Evolutionary conservation across 2,888 invertebrate genomes (phyloP).

Genomic region (Megamerina dolium): DNA sequence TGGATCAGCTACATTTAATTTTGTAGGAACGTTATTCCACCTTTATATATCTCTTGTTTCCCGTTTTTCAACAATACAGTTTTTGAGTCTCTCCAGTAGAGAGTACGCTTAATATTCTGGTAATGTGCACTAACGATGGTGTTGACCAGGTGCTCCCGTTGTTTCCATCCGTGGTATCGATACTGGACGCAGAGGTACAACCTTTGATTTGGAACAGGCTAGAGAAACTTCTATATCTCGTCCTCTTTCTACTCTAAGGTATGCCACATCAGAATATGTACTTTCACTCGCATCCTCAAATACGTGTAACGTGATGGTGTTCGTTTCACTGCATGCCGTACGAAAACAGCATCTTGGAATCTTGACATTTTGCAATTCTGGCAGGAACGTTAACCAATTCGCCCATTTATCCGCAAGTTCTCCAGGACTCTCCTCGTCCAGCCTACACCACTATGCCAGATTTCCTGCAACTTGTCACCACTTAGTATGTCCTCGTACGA

Average conservation of each 20-base stretch:
- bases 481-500: too few species aligned
- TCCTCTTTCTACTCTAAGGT: conserved; percentile 14
- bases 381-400: conserved; percentile 8
- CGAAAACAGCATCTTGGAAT: conserved; percentile 18
- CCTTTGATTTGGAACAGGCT: conserved; percentile 22
- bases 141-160: conserved; percentile 18
- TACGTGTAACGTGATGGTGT: conserved; percentile 8
- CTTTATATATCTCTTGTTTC: too few species aligned
- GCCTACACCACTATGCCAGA: conserved; percentile 16
- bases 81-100: conserved; percentile 29
- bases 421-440: conserved; percentile 18
- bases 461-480: conserved; percentile 18
- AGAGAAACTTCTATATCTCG: conserved; percentile 11
- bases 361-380: conserved; percentile 7
- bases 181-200: conserved; percentile 23
- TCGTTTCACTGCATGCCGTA: not conserved
- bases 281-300: conserved; percentile 16
- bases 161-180: conserved; percentile 26
- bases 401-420: conserved; percentile 11
- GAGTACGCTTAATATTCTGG: conserved; percentile 11
- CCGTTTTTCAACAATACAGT: conserved; percentile 23
- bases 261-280: conserved; percentile 25
- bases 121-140: conserved; percentile 12
- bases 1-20: too few species aligned
- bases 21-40: too few species aligned